phyloP scores from a whole-genome alignment of 1,140 invertebrate species.

The Orius insidiosus region DNA sequence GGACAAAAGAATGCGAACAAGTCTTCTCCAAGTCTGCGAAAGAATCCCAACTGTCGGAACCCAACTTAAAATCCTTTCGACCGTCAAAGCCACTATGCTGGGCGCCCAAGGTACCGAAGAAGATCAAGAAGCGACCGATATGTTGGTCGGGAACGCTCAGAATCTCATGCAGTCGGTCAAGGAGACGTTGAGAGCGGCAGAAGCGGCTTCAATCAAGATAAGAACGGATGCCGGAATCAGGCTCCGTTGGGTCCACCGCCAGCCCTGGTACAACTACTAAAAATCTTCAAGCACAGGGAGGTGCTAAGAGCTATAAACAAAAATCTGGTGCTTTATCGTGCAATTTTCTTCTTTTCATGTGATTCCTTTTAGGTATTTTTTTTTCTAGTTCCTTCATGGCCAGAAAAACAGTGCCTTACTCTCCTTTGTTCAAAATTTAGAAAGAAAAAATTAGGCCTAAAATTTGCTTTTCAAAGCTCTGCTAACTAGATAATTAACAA shows the following conservation, averaged over 20 bases:
- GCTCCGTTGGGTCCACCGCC: conserved; percentile 82
- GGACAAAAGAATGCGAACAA: conserved; percentile 94
- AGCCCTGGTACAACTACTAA: conserved; percentile 87
- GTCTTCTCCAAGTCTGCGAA: conserved; percentile 96
- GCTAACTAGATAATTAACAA: too few species aligned
- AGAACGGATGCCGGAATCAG: conserved; percentile 87
- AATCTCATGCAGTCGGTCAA: conserved; percentile 99
- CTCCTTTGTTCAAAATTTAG: not conserved
- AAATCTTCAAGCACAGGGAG: too few species aligned
- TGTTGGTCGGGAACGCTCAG: conserved; percentile 98
- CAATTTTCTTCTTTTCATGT: too few species aligned
- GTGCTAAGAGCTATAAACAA: not conserved
- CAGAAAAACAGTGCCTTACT: not conserved
- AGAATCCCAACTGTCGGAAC: conserved; percentile 99
- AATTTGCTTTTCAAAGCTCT: too few species aligned
- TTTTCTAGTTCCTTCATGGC: not conserved
- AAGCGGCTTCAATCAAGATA: conserved; percentile 97
- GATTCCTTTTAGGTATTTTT: too few species aligned
- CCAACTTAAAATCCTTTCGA: conserved; percentile 95
- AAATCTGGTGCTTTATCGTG: too few species aligned
- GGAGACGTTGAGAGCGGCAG: conserved; percentile 93
- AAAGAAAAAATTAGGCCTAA: not conserved
- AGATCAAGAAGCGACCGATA: conserved; percentile 98
- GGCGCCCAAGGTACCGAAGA: conserved; percentile 98
- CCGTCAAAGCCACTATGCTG: conserved; percentile 98